Percentiles rank a stretch among this genome's conserved stretches.
phyloP scores from a whole-genome alignment of 2,888 invertebrate species.

The Strigamia transsilvanica region DNA sequence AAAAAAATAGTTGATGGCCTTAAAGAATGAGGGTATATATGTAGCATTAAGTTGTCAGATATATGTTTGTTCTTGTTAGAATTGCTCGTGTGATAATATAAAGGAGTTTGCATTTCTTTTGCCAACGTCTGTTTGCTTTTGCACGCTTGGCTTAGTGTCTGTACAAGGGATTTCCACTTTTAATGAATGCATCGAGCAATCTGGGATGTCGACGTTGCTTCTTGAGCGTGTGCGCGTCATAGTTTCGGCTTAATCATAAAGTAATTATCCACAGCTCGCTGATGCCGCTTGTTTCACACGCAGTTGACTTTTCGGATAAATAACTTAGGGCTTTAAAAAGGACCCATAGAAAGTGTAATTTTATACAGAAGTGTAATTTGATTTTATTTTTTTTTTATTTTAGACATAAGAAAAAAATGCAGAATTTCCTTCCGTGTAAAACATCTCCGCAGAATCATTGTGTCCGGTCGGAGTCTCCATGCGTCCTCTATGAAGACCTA shows the following conservation, averaged over 20 bases:
- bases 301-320: constrained; percentile 7
- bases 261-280: constrained; percentile 42
- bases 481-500: constrained; percentile 59
- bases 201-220: constrained; percentile 29
- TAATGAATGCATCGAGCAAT: constrained; percentile 36
- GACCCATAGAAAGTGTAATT: not conserved
- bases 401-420: constrained; percentile 59
- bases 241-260: constrained; percentile 36
- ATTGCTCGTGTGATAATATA: constrained; percentile 30
- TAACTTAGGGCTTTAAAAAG: not conserved
- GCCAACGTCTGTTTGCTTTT: constrained; percentile 43
- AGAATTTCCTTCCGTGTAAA: constrained; percentile 59
- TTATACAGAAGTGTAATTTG: not conserved
- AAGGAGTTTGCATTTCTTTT: constrained; percentile 44
- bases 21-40: constrained; percentile 10
- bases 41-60: constrained; percentile 39
- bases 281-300: constrained; percentile 33
- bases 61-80: constrained; percentile 25
- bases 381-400: constrained; percentile 52
- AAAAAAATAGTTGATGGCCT: constrained; percentile 4
- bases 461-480: constrained; percentile 57
- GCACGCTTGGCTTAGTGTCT: constrained; percentile 26
- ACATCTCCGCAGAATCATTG: constrained; percentile 57
- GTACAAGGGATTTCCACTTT: constrained; percentile 36
- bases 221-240: constrained; percentile 5